These are phyloP conservation scores for Lepus europaeus DNA, from an alignment of 2,113 vertebrate species.

Conservation along the genomic window DNA sequence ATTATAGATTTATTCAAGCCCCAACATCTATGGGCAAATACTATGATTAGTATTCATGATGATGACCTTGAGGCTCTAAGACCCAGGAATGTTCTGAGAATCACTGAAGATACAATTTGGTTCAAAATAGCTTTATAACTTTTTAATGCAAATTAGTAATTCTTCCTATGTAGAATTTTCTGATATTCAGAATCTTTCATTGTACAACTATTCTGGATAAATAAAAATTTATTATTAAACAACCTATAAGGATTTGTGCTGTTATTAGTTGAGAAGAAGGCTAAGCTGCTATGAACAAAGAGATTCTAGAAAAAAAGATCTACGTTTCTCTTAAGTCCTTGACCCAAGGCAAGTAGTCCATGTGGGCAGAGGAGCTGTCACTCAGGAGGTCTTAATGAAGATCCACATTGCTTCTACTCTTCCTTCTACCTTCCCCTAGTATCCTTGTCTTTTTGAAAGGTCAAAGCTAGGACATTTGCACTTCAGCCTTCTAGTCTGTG, in stretches of 20 bases:
- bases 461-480: background rate
- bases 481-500: background rate
- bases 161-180: constrained; percentile 1
- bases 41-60: constrained; percentile 59
- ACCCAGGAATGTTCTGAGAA: constrained; percentile 42
- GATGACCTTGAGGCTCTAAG: constrained; percentile 19
- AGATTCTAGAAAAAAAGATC: background rate
- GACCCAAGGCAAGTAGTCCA: background rate
- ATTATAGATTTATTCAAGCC: constrained; percentile 43
- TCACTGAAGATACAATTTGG: constrained; percentile 41
- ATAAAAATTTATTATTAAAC: background rate
- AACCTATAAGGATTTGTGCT: background rate
- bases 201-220: constrained; percentile 34
- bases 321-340: background rate
- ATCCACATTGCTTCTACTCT: background rate
- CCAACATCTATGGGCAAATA: background rate
- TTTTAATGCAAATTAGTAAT: constrained; percentile 56
- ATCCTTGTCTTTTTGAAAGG: background rate
- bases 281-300: background rate
- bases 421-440: background rate
- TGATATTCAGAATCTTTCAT: background rate
- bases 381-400: background rate
- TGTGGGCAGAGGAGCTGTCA: background rate
- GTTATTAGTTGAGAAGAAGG: background rate
- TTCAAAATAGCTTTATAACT: constrained; percentile 44